These are phyloP conservation scores for Globodera rostochiensis DNA, from an alignment of 1,140 invertebrate genomes.

Conservation along the genomic window DNA sequence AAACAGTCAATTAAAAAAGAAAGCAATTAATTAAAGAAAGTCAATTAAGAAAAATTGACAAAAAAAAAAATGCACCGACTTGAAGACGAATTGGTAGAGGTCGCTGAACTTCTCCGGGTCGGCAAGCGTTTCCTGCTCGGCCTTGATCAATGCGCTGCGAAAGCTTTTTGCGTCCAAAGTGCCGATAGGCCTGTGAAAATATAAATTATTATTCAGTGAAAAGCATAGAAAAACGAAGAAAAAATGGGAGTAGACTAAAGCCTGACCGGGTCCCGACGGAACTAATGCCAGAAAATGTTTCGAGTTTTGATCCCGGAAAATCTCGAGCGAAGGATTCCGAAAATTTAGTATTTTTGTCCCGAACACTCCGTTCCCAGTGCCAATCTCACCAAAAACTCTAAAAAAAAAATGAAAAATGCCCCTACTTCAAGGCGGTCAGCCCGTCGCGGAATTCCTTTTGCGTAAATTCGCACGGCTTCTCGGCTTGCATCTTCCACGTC, in stretches of 20 bases:
- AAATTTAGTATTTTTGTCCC: no score
- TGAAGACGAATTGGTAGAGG: slow-evolving; percentile 98
- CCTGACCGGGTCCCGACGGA: neutral
- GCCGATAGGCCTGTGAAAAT: neutral
- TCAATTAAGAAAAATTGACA: neutral
- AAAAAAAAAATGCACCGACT: slow-evolving; percentile 63
- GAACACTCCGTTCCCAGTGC: no score
- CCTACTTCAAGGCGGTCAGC: slow-evolving; percentile 83
- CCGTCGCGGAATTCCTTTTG: slow-evolving; percentile 91
- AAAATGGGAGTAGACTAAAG: slow-evolving; percentile 3
- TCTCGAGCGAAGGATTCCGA: no score
- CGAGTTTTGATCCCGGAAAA: no score
- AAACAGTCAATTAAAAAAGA: no score
- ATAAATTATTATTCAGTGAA: neutral
- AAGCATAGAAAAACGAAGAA: no score
- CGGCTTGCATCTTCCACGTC: slow-evolving; percentile 95
- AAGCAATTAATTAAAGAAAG: neutral
- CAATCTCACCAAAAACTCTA: no score
- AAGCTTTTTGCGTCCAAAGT: slow-evolving; percentile 76
- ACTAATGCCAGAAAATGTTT: no score
- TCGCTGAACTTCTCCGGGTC: slow-evolving; percentile 90
- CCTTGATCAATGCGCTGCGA: slow-evolving; percentile 87
- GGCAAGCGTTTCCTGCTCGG: slow-evolving; percentile 79
- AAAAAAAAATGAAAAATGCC: neutral
- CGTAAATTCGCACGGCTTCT: slow-evolving; percentile 93